Evolutionary conservation across 2,113 vertebrate species (phyloP).

Genomic region (Spermophilus dauricus): DNA sequence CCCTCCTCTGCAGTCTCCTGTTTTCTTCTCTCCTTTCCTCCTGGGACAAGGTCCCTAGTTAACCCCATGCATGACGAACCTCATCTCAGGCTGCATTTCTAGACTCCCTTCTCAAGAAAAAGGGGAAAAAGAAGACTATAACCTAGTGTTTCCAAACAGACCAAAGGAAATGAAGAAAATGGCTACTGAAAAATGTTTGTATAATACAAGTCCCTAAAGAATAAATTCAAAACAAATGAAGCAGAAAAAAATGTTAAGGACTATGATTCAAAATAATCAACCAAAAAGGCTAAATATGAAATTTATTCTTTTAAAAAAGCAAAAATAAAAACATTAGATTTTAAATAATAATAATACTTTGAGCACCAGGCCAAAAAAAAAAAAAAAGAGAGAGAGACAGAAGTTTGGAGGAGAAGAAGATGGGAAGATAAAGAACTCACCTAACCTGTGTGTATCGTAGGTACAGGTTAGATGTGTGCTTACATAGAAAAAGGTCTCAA

Average conservation of each 20-base stretch:
- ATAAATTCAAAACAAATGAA: background rate
- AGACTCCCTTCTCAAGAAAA: no score
- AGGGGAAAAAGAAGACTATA: no score
- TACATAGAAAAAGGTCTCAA: background rate
- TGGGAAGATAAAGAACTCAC: background rate
- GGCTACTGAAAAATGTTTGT: background rate
- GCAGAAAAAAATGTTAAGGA: background rate
- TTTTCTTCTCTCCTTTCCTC: background rate
- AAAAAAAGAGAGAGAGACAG: background rate
- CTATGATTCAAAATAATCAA: background rate
- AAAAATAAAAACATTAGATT: background rate
- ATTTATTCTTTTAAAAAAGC: background rate
- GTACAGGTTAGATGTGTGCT: background rate
- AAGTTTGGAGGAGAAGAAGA: no score
- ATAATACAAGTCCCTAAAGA: background rate
- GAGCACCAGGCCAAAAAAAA: background rate
- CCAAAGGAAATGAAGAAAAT: no score
- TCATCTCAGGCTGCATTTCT: background rate
- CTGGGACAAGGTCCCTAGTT: background rate
- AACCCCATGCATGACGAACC: background rate
- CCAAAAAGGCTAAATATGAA: background rate
- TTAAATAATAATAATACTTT: constrained; percentile 4
- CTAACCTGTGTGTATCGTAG: background rate
- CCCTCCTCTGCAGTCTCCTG: background rate
- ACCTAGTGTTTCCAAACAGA: no score